Evolutionary conservation across 2,797 vertebrate species (phyloP), one percentile per base, ranked within the genome.

Genomic region (Trichosurus vulpecula): DNA sequence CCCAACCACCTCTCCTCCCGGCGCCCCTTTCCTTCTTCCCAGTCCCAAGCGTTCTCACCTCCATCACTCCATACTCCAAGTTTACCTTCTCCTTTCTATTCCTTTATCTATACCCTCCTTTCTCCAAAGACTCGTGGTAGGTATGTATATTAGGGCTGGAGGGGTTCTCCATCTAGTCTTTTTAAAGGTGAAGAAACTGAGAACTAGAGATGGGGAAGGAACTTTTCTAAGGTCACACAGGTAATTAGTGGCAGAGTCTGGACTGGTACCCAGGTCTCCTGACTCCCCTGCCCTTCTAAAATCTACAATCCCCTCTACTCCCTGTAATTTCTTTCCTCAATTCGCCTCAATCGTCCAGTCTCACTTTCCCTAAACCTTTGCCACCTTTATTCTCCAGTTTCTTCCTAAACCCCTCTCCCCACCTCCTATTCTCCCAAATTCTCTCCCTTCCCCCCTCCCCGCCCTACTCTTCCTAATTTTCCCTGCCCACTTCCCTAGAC

Each of bases 241-340:
- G n/a, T 81, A 81, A 47, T 87, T 47, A 47, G 41, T 47, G 22
- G 22, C 74, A 87, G n/a, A 81, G 74, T 4, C 74, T 0, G 66
- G 0, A 81, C n/a, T 81, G 8, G 66, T 81, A 22, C 22, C n/a
- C 41, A 27, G 22, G 41, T 87, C 22, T 51, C 74, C n/a, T 9
- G 74, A 47, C 22, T 47, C 41, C 22, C 6, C n/a, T 9, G 74
- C 41, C 74, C 74, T 22, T 25, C 74, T 2, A 47, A 41, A 22
- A 3, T 81, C n/a, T n/a, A 96, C 52, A 87, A 52, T 57, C 91
- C 97, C 96, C 93, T 90, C 95, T 94, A 52, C 87, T 81, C 87
- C 56, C 25, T 87, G 92, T 10, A 11, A 97, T 90, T 94, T 29
- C 92, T 92, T 91, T 27, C 31, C 87, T 92, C 94, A 96, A 95